Evolutionary conservation across 2,113 vertebrate species (phyloP).

Genomic region (Lepidothrix coronata): DNA sequence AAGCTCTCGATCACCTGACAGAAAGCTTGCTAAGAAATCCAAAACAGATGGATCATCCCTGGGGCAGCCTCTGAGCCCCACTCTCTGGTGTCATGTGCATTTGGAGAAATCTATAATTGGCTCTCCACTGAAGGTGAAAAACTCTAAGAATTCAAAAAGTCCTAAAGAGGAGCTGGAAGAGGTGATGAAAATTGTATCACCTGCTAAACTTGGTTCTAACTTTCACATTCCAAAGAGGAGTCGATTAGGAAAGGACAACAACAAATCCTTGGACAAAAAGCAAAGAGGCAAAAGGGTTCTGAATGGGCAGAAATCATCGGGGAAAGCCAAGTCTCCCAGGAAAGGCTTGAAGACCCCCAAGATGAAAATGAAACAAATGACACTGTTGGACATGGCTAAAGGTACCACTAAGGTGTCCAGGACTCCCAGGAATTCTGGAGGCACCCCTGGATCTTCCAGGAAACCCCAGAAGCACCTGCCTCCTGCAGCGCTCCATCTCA

Average conservation of each 20-base stretch:
- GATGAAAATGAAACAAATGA: slow-evolving; percentile 96
- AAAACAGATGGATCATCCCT: slow-evolving; percentile 79
- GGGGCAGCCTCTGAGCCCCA: slow-evolving; percentile 84
- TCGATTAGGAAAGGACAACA: slow-evolving; percentile 59
- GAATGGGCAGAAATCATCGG: slow-evolving; percentile 81
- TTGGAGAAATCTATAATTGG: slow-evolving; percentile 86
- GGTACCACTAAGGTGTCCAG: slow-evolving; percentile 78
- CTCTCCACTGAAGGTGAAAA: slow-evolving; percentile 90
- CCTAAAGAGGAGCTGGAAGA: slow-evolving; percentile 80
- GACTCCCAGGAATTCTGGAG: slow-evolving; percentile 76
- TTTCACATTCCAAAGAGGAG: slow-evolving; percentile 77
- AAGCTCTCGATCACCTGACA: slow-evolving; percentile 83
- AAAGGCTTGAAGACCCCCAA: slow-evolving; percentile 86
- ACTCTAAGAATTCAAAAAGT: slow-evolving; percentile 83
- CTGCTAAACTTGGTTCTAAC: slow-evolving; percentile 70
- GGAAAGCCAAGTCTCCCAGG: slow-evolving; percentile 79
- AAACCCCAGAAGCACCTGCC: slow-evolving; percentile 91
- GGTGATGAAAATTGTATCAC: slow-evolving; percentile 77
- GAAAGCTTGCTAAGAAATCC: slow-evolving; percentile 85
- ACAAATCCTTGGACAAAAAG: slow-evolving; percentile 75
- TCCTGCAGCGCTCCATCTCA: slow-evolving; percentile 90
- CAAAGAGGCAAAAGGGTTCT: slow-evolving; percentile 80
- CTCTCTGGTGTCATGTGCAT: slow-evolving; percentile 90
- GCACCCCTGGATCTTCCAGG: slow-evolving; percentile 74
- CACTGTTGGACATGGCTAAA: slow-evolving; percentile 91